Evolutionary conservation across 2,797 vertebrate species (phyloP).

Genomic region (Anguilla anguilla): DNA sequence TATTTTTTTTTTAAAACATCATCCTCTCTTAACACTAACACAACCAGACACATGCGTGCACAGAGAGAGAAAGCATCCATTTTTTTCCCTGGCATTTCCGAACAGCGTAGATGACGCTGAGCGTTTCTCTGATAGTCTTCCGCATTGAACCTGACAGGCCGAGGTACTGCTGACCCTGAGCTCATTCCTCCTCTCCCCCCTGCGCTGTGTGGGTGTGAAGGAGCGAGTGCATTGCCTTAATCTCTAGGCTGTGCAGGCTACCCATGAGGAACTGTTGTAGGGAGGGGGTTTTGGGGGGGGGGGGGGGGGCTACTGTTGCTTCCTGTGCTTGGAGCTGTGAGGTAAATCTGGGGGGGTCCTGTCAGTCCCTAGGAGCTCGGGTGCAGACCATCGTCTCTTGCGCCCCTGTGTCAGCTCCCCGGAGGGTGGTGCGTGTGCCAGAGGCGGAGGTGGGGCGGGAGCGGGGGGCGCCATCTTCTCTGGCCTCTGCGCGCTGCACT

Average conservation of each 20-base stretch:
- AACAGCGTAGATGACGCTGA: slow-evolving; percentile 38
- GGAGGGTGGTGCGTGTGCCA: slow-evolving; percentile 40
- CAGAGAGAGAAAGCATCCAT: slow-evolving; percentile 22
- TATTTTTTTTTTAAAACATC: background rate
- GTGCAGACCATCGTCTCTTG: slow-evolving; percentile 79
- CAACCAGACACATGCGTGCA: slow-evolving; percentile 3
- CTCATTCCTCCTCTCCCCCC: slow-evolving; percentile 36
- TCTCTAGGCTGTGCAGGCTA: background rate
- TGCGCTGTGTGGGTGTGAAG: slow-evolving; percentile 14
- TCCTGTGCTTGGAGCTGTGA: slow-evolving; percentile 75
- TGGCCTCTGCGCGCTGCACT: slow-evolving; percentile 58
- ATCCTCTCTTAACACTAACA: slow-evolving; percentile 23
- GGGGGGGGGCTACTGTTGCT: slow-evolving; percentile 68
- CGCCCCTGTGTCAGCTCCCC: slow-evolving; percentile 60
- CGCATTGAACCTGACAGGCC: background rate
- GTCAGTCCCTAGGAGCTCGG: slow-evolving; percentile 62
- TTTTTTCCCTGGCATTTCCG: slow-evolving; percentile 53
- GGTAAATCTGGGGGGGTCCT: slow-evolving; percentile 73
- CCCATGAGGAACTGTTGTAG: slow-evolving; percentile 44
- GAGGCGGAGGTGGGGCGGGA: slow-evolving; percentile 37
- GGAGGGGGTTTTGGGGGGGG: slow-evolving; percentile 26
- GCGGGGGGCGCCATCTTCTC: slow-evolving; percentile 61
- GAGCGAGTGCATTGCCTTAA: background rate
- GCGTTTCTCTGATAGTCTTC: slow-evolving; percentile 39
- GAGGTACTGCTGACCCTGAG: slow-evolving; percentile 19